A percentile compares a stretch with the other conserved stretches of the same genome.
These are phyloP conservation scores for Lymantria monacha DNA, from an alignment of 2,888 invertebrate species.

Conservation along the genomic window DNA sequence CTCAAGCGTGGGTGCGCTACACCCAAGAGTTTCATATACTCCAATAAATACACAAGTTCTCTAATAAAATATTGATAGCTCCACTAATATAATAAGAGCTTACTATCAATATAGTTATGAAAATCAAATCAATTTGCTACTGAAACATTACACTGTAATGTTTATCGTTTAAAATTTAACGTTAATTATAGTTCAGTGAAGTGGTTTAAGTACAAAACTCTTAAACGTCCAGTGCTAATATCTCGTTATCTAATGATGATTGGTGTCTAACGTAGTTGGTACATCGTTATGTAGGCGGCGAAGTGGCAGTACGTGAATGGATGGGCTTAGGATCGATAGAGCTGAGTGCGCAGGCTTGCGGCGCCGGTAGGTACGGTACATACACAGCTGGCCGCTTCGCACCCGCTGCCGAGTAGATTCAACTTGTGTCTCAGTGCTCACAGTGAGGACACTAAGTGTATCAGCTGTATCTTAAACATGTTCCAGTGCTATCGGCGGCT, in stretches of 20 bases:
- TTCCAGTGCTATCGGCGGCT: conserved; percentile 54
- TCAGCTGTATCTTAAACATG: conserved; percentile 57
- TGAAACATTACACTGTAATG: conserved; percentile 19
- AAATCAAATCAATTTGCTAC: conserved; percentile 7
- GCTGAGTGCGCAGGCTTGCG: conserved; percentile 70
- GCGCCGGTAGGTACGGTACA: conserved; percentile 18
- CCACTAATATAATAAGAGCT: not conserved
- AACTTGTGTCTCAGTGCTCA: conserved; percentile 56
- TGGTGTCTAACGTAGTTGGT: conserved; percentile 64
- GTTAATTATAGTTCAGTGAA: conserved; percentile 53
- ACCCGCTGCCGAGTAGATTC: conserved; percentile 48
- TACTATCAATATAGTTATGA: conserved; percentile 10
- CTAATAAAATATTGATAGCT: conserved; percentile 11
- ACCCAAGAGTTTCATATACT: conserved; percentile 25
- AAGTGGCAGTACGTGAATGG: conserved; percentile 72
- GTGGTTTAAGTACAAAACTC: conserved; percentile 58
- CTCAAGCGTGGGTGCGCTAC: conserved; percentile 54
- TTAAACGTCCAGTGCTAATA: conserved; percentile 59
- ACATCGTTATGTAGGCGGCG: conserved; percentile 70
- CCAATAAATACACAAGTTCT: conserved; percentile 17
- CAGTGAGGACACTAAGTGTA: conserved; percentile 55
- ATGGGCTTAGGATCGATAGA: conserved; percentile 68
- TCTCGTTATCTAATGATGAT: conserved; percentile 74
- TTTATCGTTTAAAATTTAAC: conserved; percentile 39
- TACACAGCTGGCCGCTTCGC: conserved; percentile 65